Evolutionary conservation across 2,797 vertebrate genomes (phyloP), one percentile per base, ranked within the genome.

Genomic region (Cephalopachus bancanus): DNA sequence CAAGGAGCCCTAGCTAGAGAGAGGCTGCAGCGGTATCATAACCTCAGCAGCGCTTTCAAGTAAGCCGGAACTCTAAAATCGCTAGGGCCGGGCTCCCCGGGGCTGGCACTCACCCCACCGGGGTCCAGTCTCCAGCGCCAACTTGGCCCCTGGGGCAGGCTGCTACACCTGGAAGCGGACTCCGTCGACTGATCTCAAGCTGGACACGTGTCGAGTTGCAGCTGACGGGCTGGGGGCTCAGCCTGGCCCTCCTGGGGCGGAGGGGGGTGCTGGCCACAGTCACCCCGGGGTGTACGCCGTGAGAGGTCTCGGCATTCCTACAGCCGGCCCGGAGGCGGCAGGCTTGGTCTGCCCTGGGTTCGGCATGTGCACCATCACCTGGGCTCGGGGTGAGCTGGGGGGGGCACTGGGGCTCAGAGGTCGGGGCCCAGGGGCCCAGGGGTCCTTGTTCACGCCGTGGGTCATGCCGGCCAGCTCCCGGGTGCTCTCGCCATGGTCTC

Each of bases 1-100:
- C 97, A 97, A 98, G 92, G 69, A 80, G 4, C 93, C 88, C 67
- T 60, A 74, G 55, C 78, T 96, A 96, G 87, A 96, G 89, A 76
- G 95, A 93, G 75, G 92, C 0, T 83, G 65, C 37, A 55, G 19
- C 85, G 74, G 55, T 19, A 44, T 60, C 3, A 83, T 19, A 69
- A 44, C 67, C 60, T 83, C n/a, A 12, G 11, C 1, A 62, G 71
- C 62, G 10, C 33, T 57, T 92, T 55, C 44, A 60, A 71, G 71
- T 59, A 89, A 62, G n/a, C 59, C 78, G n/a, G 5, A 7, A 24
- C 71, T 89, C 14, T 69, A 67, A 89, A 75, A 37, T 51, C 3
- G 6, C 75, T 49, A 51, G 16, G 37, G 76, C 57, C 10, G 51
- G 87, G n/a, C 81, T 64, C 44, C 72, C 37, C 30, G 0, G 12